These are phyloP conservation scores for Petrosia ficiformis DNA, from an alignment of 37 sponge, comb jelly and placozoan genomes.

Conservation along the genomic window DNA sequence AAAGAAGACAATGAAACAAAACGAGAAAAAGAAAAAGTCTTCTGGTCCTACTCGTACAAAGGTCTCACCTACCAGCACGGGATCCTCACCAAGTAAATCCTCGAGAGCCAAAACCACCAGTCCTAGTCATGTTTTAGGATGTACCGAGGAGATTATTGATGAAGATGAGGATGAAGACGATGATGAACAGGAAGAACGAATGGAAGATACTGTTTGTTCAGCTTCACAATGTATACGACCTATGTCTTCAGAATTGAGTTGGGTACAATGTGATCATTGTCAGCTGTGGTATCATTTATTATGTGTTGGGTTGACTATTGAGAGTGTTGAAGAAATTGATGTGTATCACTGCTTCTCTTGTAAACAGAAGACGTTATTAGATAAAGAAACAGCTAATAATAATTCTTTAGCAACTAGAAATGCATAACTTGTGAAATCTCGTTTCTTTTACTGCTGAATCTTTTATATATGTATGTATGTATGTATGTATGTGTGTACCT, in stretches of 20 bases:
- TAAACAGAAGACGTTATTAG: background rate
- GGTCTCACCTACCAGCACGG: no score
- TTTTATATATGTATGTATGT: no score
- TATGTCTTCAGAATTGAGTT: constrained; percentile 65
- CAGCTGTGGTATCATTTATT: constrained; percentile 89
- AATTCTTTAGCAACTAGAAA: no score
- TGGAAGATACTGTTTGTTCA: constrained; percentile 66
- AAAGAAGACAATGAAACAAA: background rate
- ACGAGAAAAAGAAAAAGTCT: background rate
- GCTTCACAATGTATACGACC: constrained; percentile 69
- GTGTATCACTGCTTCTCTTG: constrained; percentile 68
- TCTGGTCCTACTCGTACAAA: background rate
- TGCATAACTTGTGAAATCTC: no score
- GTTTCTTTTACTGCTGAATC: no score
- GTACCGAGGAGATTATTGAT: background rate
- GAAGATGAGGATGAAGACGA: constrained; percentile 32
- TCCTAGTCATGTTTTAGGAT: background rate
- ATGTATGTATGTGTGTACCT: no score
- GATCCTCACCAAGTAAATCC: no score
- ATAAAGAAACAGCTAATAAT: background rate
- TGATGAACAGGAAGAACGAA: constrained; percentile 14
- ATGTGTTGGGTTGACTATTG: constrained; percentile 78
- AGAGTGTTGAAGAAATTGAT: constrained; percentile 76
- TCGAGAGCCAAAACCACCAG: no score
- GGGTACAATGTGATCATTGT: constrained; percentile 95